A percentile compares a stretch with the other conserved stretches of the same genome.
Evolutionary conservation across 2,888 invertebrate species (phyloP).

Genomic region (Clunio marinus): DNA sequence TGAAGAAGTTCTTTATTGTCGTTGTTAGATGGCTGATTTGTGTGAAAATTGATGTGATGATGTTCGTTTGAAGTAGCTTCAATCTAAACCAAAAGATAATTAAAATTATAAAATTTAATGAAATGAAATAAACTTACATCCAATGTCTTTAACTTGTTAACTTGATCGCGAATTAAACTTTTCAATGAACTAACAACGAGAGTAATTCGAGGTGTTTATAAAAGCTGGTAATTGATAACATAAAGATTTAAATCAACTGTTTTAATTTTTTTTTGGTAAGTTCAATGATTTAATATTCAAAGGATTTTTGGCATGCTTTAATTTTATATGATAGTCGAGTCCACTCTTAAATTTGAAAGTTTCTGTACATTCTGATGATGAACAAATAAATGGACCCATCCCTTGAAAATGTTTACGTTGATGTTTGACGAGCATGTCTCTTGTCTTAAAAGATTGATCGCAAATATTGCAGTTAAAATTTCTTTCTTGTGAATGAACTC

Average conservation of each 20-base stretch:
- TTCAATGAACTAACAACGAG: constrained; percentile 92
- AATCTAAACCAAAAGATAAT: no score
- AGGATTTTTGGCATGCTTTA: no score
- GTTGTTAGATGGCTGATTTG: constrained; percentile 26
- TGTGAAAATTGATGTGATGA: background rate
- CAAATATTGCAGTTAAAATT: background rate
- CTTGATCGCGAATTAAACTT: constrained; percentile 94
- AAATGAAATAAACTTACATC: constrained; percentile 78
- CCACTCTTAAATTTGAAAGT: constrained; percentile 18
- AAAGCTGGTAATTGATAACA: constrained; percentile 90
- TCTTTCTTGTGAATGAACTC: background rate
- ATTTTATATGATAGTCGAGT: constrained; percentile 16
- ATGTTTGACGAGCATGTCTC: constrained; percentile 26
- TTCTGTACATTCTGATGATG: background rate
- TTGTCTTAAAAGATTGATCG: constrained; percentile 4
- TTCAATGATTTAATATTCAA: no score
- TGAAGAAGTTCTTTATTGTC: constrained; percentile 52
- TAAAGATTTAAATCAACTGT: no score
- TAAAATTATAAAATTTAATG: no score
- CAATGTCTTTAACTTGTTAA: constrained; percentile 80
- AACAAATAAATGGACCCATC: constrained; percentile 8
- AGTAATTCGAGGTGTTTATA: constrained; percentile 78
- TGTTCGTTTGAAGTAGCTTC: no score
- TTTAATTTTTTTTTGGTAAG: no score
- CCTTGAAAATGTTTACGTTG: constrained; percentile 15